A percentile compares a stretch with the other conserved stretches of the same genome.
These are phyloP conservation scores for Ptilodon capucinus DNA, from an alignment of 2,888 invertebrate species.

Conservation along the genomic window DNA sequence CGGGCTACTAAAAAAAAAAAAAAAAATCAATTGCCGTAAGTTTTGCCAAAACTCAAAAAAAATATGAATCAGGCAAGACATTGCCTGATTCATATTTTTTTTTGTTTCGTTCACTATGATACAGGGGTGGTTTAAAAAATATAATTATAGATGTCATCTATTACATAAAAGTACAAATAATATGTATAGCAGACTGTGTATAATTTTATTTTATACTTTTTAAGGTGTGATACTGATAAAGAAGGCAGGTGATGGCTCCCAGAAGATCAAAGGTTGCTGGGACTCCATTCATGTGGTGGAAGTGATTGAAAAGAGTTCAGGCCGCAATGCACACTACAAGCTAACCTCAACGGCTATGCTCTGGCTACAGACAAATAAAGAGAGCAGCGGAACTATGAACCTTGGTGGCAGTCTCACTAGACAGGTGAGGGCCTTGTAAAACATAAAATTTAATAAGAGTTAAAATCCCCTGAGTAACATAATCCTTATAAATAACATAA, in stretches of 20 bases:
- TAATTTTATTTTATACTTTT: constrained; percentile 16
- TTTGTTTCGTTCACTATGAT: too few species aligned
- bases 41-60: too few species aligned
- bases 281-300: constrained; percentile 99
- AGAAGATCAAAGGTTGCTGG: constrained; percentile 99
- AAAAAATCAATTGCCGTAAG: too few species aligned
- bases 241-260: constrained; percentile 99
- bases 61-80: too few species aligned
- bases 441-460: not conserved
- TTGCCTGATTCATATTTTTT: too few species aligned
- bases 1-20: too few species aligned
- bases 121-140: too few species aligned
- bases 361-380: constrained; percentile 99
- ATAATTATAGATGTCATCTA: too few species aligned
- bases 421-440: constrained; percentile 84
- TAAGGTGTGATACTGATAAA: constrained; percentile 98
- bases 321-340: constrained; percentile 98
- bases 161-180: too few species aligned
- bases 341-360: constrained; percentile 99
- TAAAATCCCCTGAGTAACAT: too few species aligned
- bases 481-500: too few species aligned
- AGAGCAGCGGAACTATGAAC: constrained; percentile 99
- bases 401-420: constrained; percentile 98
- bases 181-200: not conserved
- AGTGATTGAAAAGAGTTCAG: constrained; percentile 97